These are phyloP conservation scores for Lysandra coridon DNA, from an alignment of 2,888 invertebrate genomes.

Conservation along the genomic window DNA sequence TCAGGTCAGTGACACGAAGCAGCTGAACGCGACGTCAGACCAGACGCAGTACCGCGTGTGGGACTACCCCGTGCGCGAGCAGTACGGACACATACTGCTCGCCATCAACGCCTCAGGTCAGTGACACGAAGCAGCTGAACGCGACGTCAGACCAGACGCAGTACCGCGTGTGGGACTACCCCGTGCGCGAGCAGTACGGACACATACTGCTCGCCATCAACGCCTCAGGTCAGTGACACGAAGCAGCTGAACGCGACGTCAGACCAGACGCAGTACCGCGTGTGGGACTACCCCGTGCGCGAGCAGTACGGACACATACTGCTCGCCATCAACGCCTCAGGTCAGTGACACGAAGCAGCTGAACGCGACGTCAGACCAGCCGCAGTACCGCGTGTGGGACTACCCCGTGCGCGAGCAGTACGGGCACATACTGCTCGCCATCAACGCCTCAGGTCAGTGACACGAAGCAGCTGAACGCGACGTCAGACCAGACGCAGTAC, in stretches of 20 bases:
- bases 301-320: constrained; percentile 95
- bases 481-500: constrained; percentile 83
- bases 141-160: constrained; percentile 51
- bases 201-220: too few relatives aligned
- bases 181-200: too few relatives aligned
- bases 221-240: too few relatives aligned
- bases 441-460: constrained; percentile 83
- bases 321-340: constrained; percentile 88
- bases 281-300: constrained; percentile 96
- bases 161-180: constrained; percentile 49
- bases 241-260: too few relatives aligned
- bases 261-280: constrained; percentile 70
- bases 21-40: too few relatives aligned
- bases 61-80: too few relatives aligned
- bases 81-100: too few relatives aligned
- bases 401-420: constrained; percentile 96
- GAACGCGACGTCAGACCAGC: constrained; percentile 89
- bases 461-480: constrained; percentile 82
- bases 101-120: too few relatives aligned
- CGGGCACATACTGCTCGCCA: constrained; percentile 91
- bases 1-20: too few relatives aligned
- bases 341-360: constrained; percentile 57
- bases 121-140: too few relatives aligned
- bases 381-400: constrained; percentile 93
- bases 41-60: too few relatives aligned